Evolutionary conservation across 2,797 vertebrate genomes (phyloP).

Genomic region (Sebastes elongatus): DNA sequence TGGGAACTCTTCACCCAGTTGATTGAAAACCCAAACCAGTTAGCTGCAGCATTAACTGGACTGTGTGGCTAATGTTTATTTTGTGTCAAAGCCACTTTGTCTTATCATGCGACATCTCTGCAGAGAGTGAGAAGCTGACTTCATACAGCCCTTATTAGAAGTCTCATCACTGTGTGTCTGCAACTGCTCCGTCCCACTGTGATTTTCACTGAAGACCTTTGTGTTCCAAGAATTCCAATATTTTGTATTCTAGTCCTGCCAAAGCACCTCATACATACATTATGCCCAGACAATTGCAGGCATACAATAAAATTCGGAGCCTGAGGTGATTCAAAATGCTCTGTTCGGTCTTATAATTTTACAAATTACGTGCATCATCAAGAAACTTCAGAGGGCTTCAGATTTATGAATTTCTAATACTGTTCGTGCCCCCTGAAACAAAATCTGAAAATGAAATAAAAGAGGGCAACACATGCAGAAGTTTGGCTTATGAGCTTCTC

Average conservation of each 20-base stretch:
- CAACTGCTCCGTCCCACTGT: slow-evolving; percentile 36
- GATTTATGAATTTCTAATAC: not conserved
- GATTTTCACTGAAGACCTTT: slow-evolving; percentile 43
- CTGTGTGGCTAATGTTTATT: slow-evolving; percentile 32
- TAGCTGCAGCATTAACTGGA: not conserved
- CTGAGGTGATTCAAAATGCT: slow-evolving; percentile 10
- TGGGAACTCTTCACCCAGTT: not conserved
- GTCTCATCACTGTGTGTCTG: slow-evolving; percentile 46
- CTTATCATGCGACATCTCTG: slow-evolving; percentile 45
- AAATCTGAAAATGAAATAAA: not conserved
- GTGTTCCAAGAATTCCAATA: slow-evolving; percentile 37
- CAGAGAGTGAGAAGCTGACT: slow-evolving; percentile 26
- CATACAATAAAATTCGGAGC: slow-evolving; percentile 15
- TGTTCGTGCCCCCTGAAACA: not conserved
- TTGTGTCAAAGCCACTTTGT: slow-evolving; percentile 53
- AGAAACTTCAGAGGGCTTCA: not conserved
- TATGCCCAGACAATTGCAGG: slow-evolving; percentile 25
- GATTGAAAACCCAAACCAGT: not conserved
- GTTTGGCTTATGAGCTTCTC: not conserved
- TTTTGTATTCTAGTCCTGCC: slow-evolving; percentile 42
- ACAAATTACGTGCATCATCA: slow-evolving; percentile 21
- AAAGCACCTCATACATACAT: slow-evolving; percentile 42
- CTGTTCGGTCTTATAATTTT: not conserved
- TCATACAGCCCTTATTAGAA: slow-evolving; percentile 50
- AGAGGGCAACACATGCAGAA: not conserved